These are phyloP conservation scores for Enteromius treurensis DNA, from an alignment of 2,797 vertebrate genomes.

Conservation along the genomic window DNA sequence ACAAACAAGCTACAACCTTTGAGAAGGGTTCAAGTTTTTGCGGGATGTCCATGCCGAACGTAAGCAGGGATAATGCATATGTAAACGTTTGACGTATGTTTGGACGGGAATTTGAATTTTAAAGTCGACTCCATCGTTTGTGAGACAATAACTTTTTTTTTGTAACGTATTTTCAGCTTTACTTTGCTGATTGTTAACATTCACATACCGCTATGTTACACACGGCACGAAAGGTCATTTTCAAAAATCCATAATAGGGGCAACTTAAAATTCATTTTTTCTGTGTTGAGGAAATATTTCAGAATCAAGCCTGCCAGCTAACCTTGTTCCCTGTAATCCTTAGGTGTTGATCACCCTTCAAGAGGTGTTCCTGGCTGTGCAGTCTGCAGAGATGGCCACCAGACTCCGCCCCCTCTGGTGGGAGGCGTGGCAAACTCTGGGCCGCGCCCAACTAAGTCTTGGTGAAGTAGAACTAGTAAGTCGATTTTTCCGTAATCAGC, in stretches of 20 bases:
- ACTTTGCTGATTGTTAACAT: not conserved
- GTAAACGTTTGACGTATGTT: not conserved
- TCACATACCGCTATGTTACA: not conserved
- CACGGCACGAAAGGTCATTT: not conserved
- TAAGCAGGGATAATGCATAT: not conserved
- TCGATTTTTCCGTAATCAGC: not conserved
- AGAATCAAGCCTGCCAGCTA: not conserved
- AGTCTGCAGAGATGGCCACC: constrained; percentile 91
- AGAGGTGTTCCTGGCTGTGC: constrained; percentile 93
- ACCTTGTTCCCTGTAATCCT: constrained; percentile 18
- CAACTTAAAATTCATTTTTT: not conserved
- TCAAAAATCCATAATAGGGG: not conserved
- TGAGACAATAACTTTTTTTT: not conserved
- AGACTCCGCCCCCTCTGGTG: constrained; percentile 88
- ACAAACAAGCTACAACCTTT: not conserved
- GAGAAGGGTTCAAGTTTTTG: not conserved
- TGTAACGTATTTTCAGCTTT: not conserved
- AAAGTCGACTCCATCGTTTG: not conserved
- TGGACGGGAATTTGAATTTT: not conserved
- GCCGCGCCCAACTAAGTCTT: constrained; percentile 91
- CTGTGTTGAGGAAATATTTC: not conserved
- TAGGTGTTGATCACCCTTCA: constrained; percentile 90
- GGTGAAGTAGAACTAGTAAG: constrained; percentile 94
- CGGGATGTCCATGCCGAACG: not conserved
- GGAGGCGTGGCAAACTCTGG: constrained; percentile 94